Evolutionary conservation across 2,113 vertebrate genomes (phyloP), one percentile per base, ranked within the genome.

Genomic region (Syngnathoides biaculeatus): DNA sequence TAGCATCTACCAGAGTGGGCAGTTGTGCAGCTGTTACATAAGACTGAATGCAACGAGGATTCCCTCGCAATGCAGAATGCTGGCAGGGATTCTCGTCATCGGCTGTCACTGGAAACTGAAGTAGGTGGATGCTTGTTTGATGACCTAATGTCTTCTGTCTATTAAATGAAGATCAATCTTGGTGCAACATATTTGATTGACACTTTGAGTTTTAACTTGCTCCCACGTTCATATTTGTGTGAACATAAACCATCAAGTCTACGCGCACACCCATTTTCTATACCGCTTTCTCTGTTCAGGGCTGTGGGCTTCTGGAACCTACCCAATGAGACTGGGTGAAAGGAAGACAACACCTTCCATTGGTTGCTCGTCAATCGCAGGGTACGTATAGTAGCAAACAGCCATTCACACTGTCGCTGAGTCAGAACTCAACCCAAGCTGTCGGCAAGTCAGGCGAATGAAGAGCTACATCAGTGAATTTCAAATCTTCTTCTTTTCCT

Each of bases 101-200:
- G 14, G 40, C 30, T 74, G 71, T 75, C 59, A 43, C 8, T 55
- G 67, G 70, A 81, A 83, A 81, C 26, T 66, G 45, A 68, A 65
- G 64, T 64, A 35, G 19, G 24, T 65, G 73, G 56, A 59, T 59
- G 38, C 60, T 40, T 17, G 8, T 38, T 71, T 58, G 75, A 81
- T 74, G 83, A 84, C 80, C 74, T 69, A 55, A 55, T 14, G 52
- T 55, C 52, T 53, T 53, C 71, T 80, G 70, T 65, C 72, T 19
- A 71, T 60, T 22, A 11, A n/a, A 47, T 62, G 12, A 58, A 68
- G 66, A 79, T 68, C n/a, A 7, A 73, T 70, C 64, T 66, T 62
- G 55, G 57, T 59, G 4, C 59, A 20, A 64, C 56, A 67, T 74
- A 74, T 78, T 75, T 76, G 67, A 66, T 60, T 43, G 58, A 26